phyloP scores from a whole-genome alignment of 1,140 invertebrate genomes.

The Neotoxoptera formosana region DNA sequence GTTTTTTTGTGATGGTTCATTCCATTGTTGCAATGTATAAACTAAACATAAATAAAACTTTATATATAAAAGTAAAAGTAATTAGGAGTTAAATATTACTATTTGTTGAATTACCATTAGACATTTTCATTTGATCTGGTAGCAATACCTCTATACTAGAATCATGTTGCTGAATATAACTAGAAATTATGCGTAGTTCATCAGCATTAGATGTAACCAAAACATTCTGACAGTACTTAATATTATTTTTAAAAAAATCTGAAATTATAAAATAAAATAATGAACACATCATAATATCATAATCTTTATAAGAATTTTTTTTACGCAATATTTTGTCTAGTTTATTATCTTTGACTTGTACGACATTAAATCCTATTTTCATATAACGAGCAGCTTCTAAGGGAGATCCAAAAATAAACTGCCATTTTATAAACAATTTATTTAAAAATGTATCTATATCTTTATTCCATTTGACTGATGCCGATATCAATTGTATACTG shows the following conservation, averaged over 20 bases:
- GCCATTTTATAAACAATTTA: constrained; percentile 22
- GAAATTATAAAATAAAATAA: not conserved
- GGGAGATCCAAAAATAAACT: constrained; percentile 50
- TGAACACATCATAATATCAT: not conserved
- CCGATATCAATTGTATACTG: constrained; percentile 21
- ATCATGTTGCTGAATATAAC: not conserved
- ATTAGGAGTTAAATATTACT: not conserved
- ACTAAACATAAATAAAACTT: constrained; percentile 30
- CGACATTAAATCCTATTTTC: constrained; percentile 15
- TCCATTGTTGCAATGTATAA: not conserved
- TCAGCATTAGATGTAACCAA: constrained; percentile 15
- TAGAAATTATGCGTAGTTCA: not conserved
- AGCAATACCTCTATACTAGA: constrained; percentile 20
- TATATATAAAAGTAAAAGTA: not conserved
- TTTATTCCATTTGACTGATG: constrained; percentile 44
- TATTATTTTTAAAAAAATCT: constrained; percentile 29
- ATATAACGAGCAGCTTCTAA: constrained; percentile 46
- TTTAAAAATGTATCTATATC: constrained; percentile 18
- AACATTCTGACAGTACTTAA: not conserved
- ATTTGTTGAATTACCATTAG: not conserved
- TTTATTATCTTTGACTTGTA: not conserved
- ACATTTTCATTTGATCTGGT: not conserved
- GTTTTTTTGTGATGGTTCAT: not conserved
- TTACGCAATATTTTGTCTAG: constrained; percentile 14
- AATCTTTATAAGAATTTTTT: not conserved